Percentiles rank a stretch among this genome's conserved stretches.
Evolutionary conservation across 2,113 vertebrate species (phyloP).

Genomic region (Ammodytes marinus): DNA sequence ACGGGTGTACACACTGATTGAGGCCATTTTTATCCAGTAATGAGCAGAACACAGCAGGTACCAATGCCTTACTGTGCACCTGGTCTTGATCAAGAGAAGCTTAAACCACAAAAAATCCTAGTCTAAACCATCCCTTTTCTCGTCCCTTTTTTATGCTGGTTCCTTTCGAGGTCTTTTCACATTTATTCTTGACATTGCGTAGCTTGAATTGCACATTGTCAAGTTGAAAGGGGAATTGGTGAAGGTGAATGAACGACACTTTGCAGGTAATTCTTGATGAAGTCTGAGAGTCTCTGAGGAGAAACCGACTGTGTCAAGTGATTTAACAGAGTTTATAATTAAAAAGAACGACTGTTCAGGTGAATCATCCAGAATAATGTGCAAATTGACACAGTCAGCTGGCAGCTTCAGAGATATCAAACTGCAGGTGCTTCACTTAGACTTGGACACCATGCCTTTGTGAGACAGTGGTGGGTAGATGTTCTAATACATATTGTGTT

Average conservation of each 20-base stretch:
- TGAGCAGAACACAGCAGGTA: background rate
- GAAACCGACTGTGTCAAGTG: background rate
- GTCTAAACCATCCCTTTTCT: too few species aligned
- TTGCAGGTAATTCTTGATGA: background rate
- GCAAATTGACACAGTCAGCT: constrained; percentile 3
- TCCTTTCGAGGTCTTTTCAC: background rate
- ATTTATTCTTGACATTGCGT: background rate
- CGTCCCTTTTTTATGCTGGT: background rate
- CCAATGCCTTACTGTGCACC: background rate
- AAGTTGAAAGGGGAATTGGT: background rate
- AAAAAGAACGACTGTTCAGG: background rate
- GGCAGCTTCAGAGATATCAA: constrained; percentile 12
- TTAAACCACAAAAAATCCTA: background rate
- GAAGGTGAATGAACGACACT: background rate
- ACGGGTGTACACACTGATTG: constrained; percentile 12
- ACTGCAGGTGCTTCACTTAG: constrained; percentile 2
- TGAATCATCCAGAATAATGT: background rate
- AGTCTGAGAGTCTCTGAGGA: background rate
- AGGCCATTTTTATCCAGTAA: background rate
- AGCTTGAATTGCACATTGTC: too few species aligned
- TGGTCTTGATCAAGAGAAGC: background rate
- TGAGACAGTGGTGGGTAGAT: background rate
- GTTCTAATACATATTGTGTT: background rate
- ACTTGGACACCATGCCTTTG: background rate
- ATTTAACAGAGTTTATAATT: background rate